Evolutionary conservation across 2,113 vertebrate genomes (phyloP).

Genomic region (Trachemys scripta): DNA sequence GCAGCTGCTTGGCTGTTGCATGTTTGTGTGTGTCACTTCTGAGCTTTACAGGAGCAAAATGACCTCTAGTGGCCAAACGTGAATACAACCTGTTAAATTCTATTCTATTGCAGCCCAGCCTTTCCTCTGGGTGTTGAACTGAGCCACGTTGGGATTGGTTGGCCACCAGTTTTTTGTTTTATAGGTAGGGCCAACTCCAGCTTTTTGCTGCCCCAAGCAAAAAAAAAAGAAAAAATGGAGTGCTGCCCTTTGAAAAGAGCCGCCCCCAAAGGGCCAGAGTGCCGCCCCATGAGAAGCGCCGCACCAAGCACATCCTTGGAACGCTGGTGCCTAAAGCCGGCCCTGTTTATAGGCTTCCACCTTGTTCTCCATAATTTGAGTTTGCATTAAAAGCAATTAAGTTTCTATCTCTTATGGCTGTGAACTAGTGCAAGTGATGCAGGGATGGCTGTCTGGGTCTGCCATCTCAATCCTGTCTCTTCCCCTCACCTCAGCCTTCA

Average conservation of each 20-base stretch:
- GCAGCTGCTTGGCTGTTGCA: neutral
- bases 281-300: no score
- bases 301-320: no score
- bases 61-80: constrained; percentile 64
- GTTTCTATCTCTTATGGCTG: neutral
- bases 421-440: neutral
- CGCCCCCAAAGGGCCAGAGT: no score
- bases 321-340: no score
- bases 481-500: neutral
- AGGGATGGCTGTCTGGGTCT: neutral
- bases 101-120: neutral
- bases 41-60: constrained; percentile 53
- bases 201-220: no score
- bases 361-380: neutral
- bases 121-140: neutral
- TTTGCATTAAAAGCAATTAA: neutral
- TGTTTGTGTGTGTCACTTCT: neutral
- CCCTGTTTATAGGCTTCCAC: neutral
- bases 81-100: neutral
- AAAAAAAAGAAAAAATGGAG: no score
- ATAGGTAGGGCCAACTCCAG: neutral
- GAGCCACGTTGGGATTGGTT: neutral
- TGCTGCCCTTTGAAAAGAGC: no score
- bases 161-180: neutral
- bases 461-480: neutral